Evolutionary conservation across 35 echinoderm and acorn worm species (phyloP).

Genomic region (Anneissia japonica): DNA sequence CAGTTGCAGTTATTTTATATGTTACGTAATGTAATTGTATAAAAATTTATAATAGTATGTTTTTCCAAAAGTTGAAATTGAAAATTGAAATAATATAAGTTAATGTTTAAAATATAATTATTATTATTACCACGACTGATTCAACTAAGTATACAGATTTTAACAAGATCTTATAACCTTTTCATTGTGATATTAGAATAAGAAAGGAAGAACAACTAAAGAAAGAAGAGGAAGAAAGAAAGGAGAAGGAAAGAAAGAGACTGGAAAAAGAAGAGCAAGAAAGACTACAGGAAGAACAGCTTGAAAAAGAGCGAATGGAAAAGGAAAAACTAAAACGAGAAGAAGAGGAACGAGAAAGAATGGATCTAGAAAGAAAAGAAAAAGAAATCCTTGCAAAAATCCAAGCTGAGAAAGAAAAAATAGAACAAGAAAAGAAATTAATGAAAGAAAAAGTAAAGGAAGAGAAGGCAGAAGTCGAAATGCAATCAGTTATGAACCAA

Average conservation of each 20-base stretch:
- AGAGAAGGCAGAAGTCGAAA: not conserved
- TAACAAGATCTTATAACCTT: not conserved
- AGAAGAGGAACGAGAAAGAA: slow-evolving; percentile 41
- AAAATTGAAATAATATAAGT: no score
- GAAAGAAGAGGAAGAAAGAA: slow-evolving; percentile 38
- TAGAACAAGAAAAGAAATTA: no score
- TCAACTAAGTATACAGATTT: no score
- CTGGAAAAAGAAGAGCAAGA: slow-evolving; percentile 38
- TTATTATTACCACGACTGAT: no score
- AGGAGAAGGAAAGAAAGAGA: slow-evolving; percentile 45
- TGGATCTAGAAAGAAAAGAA: slow-evolving; percentile 55
- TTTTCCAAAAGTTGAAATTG: no score
- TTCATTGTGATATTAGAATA: not conserved
- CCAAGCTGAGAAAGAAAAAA: slow-evolving; percentile 34
- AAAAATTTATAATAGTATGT: no score
- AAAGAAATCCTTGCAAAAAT: slow-evolving; percentile 84
- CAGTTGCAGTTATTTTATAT: no score
- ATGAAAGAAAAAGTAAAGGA: not conserved
- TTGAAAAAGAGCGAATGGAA: slow-evolving; percentile 32
- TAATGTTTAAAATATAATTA: no score
- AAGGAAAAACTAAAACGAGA: slow-evolving; percentile 38
- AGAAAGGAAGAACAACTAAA: slow-evolving; percentile 36
- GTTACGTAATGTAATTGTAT: no score
- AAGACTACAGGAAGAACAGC: slow-evolving; percentile 23
- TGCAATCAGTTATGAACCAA: not conserved